Evolutionary conservation across 2,797 vertebrate species (phyloP), one percentile per base, ranked within the genome.

Genomic region (Natrix natrix): DNA sequence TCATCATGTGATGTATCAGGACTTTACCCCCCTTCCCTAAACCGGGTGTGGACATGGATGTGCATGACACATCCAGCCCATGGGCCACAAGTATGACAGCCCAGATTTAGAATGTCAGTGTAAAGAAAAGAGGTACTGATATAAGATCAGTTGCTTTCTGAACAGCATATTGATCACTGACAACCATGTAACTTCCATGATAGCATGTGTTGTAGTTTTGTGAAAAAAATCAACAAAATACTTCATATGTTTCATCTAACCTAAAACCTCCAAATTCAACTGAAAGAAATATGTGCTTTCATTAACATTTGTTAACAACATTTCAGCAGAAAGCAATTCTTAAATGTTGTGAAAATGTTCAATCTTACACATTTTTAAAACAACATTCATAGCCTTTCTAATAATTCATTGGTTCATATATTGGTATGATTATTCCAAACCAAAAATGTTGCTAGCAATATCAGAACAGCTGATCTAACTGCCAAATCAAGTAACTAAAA

Each of bases 131-230:
- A 83, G 61, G 1, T 60, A 91, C 0, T 92, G 87, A 11, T 78
- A 95, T 54, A 28, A 87, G 63, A 87, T 60, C 37, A 92, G 66
- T 32, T 56, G 88, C 17, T 61, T 74, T 26, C 13, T 55, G 66
- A 10, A 90, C 13, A 92, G 32, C 54, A 32, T 4, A 22, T 87
- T 93, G 59, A 95, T 94, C 86, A 74, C 13, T 91, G 86, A 88
- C 92, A 95, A 92, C 55, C 83, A 59, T 48, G 24, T 37, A 83
- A 89, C 32, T 92, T 93, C 60, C 37, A 52, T 37, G 87, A 37
- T 3, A 95, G 89, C 3, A 95, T 91, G 88, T 74, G 52, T 17
- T 7, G 22, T 89, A 52, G 12, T 78, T n/a, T 86, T 24, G 54
- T 24, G 13, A 63, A 55, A 54, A 43, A 13, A 5, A 61, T 24